phyloP scores from a whole-genome alignment of 1,140 invertebrate genomes.

The Helicorthomorpha holstii region DNA sequence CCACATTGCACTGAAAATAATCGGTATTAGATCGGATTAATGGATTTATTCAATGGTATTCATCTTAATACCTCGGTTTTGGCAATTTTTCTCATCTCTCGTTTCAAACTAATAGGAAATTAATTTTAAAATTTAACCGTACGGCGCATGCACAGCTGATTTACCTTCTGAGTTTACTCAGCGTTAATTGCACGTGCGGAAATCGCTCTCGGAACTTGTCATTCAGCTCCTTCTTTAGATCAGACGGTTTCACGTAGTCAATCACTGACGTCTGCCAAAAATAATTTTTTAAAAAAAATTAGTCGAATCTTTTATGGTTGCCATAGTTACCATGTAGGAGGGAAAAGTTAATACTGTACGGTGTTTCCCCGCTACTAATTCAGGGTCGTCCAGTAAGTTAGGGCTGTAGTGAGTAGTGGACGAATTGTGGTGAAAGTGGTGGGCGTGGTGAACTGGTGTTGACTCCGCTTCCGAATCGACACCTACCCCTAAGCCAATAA shows the following conservation, averaged over 20 bases:
- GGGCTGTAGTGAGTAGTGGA: slow-evolving; percentile 45
- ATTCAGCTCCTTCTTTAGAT: slow-evolving; percentile 92
- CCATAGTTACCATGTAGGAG: slow-evolving; percentile 58
- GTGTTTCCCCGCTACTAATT: slow-evolving; percentile 87
- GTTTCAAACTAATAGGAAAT: slow-evolving; percentile 55
- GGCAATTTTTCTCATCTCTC: slow-evolving; percentile 86
- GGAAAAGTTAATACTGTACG: slow-evolving; percentile 84
- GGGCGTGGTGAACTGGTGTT: not conserved
- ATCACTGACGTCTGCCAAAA: slow-evolving; percentile 66
- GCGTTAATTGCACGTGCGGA: slow-evolving; percentile 79
- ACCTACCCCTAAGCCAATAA: slow-evolving; percentile 22
- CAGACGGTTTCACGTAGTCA: slow-evolving; percentile 89
- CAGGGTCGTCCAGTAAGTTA: slow-evolving; percentile 82
- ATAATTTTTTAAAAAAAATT: not conserved
- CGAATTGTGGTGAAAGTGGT: not conserved
- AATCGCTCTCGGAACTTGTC: slow-evolving; percentile 93
- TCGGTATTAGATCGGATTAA: not conserved
- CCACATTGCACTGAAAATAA: slow-evolving; percentile 42
- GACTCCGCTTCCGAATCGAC: slow-evolving; percentile 1
- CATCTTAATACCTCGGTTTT: slow-evolving; percentile 43
- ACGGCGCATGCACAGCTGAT: slow-evolving; percentile 5
- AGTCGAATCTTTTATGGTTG: not conserved
- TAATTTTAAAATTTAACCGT: no score
- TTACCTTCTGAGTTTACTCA: slow-evolving; percentile 94
- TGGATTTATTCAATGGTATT: no score